phyloP scores from a whole-genome alignment of 37 sponge, comb jelly and placozoan genomes.

The Ianthella basta region DNA sequence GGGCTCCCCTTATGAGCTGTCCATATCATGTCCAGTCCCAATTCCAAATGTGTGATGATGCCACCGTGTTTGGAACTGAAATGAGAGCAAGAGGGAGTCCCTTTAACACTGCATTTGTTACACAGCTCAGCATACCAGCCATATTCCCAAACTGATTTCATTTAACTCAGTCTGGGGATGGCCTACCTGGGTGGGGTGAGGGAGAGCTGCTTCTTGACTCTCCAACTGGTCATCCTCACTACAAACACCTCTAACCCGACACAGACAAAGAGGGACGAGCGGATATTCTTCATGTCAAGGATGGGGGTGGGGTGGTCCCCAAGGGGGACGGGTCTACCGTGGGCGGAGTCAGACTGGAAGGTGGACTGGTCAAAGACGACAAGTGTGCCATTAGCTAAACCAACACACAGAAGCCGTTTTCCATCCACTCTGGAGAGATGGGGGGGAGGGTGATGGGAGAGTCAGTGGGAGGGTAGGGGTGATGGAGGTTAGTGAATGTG shows the following conservation, averaged over 20 bases:
- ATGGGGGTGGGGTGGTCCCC: not conserved
- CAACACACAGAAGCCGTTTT: conserved; percentile 53
- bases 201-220: not conserved
- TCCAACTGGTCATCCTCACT: not conserved
- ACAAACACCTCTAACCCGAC: not conserved
- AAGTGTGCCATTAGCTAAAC: conserved; percentile 62
- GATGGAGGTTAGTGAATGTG: no score
- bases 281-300: not conserved
- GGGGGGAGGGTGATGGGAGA: not conserved
- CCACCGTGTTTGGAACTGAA: conserved; percentile 5
- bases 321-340: not conserved
- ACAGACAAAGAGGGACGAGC: not conserved
- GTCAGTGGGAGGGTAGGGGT: no score
- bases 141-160: not conserved
- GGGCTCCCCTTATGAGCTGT: conserved; percentile 50
- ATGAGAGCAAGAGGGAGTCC: not conserved
- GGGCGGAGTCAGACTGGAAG: conserved; percentile 34
- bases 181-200: no score
- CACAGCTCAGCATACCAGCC: no score
- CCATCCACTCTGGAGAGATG: not conserved
- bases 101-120: no score
- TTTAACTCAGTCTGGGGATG: not conserved
- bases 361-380: conserved; percentile 38
- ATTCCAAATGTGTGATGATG: conserved; percentile 43
- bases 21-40: conserved; percentile 58